Conservation (phyloP, 1,140 invertebrate genomes). For the Drosophila lacertosa region DNA sequence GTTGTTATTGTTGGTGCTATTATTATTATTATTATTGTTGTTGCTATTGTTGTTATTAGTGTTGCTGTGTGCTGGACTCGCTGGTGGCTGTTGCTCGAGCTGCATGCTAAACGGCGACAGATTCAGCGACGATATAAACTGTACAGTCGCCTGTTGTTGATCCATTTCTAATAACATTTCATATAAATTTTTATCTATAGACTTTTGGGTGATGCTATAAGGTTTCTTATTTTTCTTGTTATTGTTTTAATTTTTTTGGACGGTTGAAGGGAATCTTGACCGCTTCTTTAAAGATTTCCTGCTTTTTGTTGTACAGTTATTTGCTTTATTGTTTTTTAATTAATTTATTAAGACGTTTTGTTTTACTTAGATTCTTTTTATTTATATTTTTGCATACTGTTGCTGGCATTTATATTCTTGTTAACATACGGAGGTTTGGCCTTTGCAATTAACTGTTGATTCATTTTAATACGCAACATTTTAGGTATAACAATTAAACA, state of each 20-base stretch:
- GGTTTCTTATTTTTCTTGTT: constrained; percentile 1
- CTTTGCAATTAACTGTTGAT: constrained; percentile 62
- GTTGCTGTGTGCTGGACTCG: constrained; percentile 86
- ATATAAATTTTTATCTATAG: constrained; percentile 53
- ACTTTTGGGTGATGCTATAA: constrained; percentile 7
- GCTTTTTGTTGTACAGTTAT: constrained; percentile 4
- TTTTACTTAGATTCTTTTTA: constrained; percentile 20
- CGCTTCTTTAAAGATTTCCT: constrained; percentile 21
- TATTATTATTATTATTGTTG: constrained; percentile 54
- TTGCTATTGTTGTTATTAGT: constrained; percentile 79
- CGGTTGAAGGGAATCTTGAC: constrained; percentile 36
- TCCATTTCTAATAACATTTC: constrained; percentile 93
- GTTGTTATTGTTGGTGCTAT: constrained; percentile 54
- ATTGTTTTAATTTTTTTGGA: constrained; percentile 41
- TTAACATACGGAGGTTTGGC: constrained; percentile 67
- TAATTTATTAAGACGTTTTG: constrained; percentile 6
- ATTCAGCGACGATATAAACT: constrained; percentile 92
- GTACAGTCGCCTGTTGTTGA: constrained; percentile 89
- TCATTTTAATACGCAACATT: constrained; percentile 59
- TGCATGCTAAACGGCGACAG: constrained; percentile 92
- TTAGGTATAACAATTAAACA: constrained; percentile 43
- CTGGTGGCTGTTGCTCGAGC: constrained; percentile 87
- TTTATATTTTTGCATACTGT: constrained; percentile 33
- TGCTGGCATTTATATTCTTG: constrained; percentile 22
- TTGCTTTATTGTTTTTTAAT: constrained; percentile 15